A percentile compares a stretch with the other conserved stretches of the same genome.
Evolutionary conservation across 2,888 invertebrate species (phyloP).

Genomic region (Acronicta leporina): DNA sequence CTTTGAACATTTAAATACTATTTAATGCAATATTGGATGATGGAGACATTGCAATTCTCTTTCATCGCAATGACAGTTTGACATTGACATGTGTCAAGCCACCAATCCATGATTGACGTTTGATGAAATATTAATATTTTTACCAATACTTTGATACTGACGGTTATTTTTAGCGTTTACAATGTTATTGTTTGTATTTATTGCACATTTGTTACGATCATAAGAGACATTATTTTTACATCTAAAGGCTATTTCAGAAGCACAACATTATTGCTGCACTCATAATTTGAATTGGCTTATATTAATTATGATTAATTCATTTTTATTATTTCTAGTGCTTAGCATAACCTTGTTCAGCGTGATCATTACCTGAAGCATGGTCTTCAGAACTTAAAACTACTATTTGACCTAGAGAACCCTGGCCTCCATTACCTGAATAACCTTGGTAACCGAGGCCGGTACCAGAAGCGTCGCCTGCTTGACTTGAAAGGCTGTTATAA

Average conservation of each 20-base stretch:
- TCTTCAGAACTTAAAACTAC: constrained; percentile 11
- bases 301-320: too few relatives aligned
- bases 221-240: constrained; percentile 6
- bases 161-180: background rate
- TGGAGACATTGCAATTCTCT: constrained; percentile 1
- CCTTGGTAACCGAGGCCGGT: background rate
- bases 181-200: background rate
- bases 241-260: background rate
- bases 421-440: constrained; percentile 8
- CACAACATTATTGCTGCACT: background rate
- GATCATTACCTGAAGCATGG: constrained; percentile 13
- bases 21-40: constrained; percentile 22
- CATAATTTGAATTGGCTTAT: too few relatives aligned
- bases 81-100: constrained; percentile 30
- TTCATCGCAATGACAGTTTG: constrained; percentile 24
- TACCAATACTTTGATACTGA: constrained; percentile 3
- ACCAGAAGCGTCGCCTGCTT: constrained; percentile 3
- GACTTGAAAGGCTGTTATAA: background rate
- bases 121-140: constrained; percentile 18
- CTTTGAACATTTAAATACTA: background rate
- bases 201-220: constrained; percentile 8
- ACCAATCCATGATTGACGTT: constrained; percentile 24
- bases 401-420: constrained; percentile 4
- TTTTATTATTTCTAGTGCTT: constrained; percentile 10
- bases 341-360: background rate